phyloP scores from a whole-genome alignment of 1,140 invertebrate genomes.

The Drosophila gunungcola region DNA sequence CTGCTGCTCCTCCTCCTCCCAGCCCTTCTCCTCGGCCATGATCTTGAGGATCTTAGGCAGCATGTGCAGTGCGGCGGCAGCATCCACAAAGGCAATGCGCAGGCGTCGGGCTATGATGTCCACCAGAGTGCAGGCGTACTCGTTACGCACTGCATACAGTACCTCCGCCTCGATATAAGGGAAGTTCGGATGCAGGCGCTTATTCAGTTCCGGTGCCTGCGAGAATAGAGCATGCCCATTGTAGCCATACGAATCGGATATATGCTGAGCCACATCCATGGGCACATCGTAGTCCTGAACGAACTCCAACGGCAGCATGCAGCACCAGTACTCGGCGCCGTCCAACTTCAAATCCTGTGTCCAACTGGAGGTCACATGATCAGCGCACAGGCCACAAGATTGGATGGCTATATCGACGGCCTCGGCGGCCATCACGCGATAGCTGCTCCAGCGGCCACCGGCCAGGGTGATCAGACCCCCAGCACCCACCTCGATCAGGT shows the following conservation, averaged over 20 bases:
- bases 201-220: not conserved
- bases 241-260: slow-evolving; percentile 56
- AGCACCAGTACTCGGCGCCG: slow-evolving; percentile 43
- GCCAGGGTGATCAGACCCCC: slow-evolving; percentile 53
- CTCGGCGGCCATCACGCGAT: slow-evolving; percentile 60
- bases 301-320: slow-evolving; percentile 56
- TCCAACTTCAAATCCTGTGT: slow-evolving; percentile 44
- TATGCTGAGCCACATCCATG: slow-evolving; percentile 64
- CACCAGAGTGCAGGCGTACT: slow-evolving; percentile 58
- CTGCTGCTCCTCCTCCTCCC: slow-evolving; percentile 10
- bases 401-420: slow-evolving; percentile 58
- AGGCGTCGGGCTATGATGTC: slow-evolving; percentile 57
- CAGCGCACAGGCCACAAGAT: slow-evolving; percentile 34
- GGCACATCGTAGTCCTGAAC: slow-evolving; percentile 52
- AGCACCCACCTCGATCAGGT: slow-evolving; percentile 53
- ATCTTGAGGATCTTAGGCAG: slow-evolving; percentile 40
- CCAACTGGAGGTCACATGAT: slow-evolving; percentile 19
- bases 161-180: slow-evolving; percentile 67
- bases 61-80: slow-evolving; percentile 41
- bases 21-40: slow-evolving; percentile 33
- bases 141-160: slow-evolving; percentile 41
- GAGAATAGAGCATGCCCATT: slow-evolving; percentile 42
- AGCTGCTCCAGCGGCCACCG: slow-evolving; percentile 57
- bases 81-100: slow-evolving; percentile 59
- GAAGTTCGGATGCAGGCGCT: slow-evolving; percentile 45